Evolutionary conservation across 2,113 vertebrate genomes (phyloP), one percentile per base, ranked within the genome.

Genomic region (Calonectris borealis): DNA sequence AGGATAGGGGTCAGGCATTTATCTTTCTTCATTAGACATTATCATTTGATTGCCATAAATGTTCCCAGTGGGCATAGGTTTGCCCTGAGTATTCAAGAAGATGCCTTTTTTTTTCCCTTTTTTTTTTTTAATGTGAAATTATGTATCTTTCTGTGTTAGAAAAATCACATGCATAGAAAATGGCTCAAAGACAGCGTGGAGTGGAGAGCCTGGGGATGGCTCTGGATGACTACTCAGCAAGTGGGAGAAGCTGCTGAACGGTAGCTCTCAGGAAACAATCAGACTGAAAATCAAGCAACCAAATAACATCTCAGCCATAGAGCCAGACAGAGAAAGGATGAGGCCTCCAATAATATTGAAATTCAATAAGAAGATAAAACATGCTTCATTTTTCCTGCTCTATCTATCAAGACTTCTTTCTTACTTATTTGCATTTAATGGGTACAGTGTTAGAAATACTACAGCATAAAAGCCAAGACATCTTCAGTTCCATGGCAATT

Each of bases 261-360:
- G 64, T 22, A 55, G 15, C 64, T 90, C 44, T 98, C 98, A 98
- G 98, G 98, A 97, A 99, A 99, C 61, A 98, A 98, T 61, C 98
- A 98, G 71, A 98, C 98, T 88, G 98, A 98, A 98, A 99, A 99
- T 97, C 99, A 98, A 98, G 98, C 98, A 98, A 98, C 97, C 97
- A 99, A 90, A 99, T 42, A 99, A 98, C 98, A 98, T 98, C 98
- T 98, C 97, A 98, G 98, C 98, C 97, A 98, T 98, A 96, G 98
- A 99, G 96, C 44, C 98, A 98, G 98, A 98, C 95, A 98, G 98
- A 98, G 95, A 98, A 98, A 99, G 98, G 98, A 99, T 98, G 98
- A 99, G 98, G 98, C 98, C 25, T 99, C 98, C 97, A 98, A 98
- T 95, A 98, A 97, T 97, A 98, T 96, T 94, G 98, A 98, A 97